Conservation (phyloP, 2,113 vertebrate genomes). For the Psephotus haematonotus region DNA sequence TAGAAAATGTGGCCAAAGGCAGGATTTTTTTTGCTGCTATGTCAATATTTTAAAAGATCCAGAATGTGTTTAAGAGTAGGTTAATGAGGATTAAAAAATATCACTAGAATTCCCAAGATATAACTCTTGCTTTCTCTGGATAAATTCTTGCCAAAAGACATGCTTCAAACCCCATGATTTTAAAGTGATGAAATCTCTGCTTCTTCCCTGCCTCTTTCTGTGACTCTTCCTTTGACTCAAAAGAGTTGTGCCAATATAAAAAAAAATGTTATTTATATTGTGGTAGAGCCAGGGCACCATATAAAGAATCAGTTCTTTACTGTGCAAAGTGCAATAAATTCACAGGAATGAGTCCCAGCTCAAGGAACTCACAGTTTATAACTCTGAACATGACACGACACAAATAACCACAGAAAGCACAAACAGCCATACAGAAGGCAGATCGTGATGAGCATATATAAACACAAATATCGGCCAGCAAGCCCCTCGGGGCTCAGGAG, state of each 20-base stretch:
- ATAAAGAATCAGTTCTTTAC: not conserved
- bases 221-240: not conserved
- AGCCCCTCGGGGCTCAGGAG: not conserved
- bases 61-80: not conserved
- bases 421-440: not conserved
- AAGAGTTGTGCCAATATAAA: not conserved
- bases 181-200: not conserved
- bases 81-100: not conserved
- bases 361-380: not conserved
- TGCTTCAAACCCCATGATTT: not conserved
- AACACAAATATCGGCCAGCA: not conserved
- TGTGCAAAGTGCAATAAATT: not conserved
- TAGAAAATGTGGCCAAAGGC: conserved; percentile 22
- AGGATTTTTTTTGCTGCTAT: not conserved
- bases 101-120: not conserved
- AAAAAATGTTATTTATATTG: not conserved
- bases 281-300: not conserved
- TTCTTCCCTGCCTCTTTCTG: not conserved
- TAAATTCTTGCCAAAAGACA: not conserved
- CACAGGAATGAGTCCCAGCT: not conserved
- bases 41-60: conserved; percentile 11
- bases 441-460: not conserved
- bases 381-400: not conserved
- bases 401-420: not conserved
- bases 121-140: not conserved